phyloP scores from a whole-genome alignment of 2,113 vertebrate genomes.

The Vulpes vulpes region DNA sequence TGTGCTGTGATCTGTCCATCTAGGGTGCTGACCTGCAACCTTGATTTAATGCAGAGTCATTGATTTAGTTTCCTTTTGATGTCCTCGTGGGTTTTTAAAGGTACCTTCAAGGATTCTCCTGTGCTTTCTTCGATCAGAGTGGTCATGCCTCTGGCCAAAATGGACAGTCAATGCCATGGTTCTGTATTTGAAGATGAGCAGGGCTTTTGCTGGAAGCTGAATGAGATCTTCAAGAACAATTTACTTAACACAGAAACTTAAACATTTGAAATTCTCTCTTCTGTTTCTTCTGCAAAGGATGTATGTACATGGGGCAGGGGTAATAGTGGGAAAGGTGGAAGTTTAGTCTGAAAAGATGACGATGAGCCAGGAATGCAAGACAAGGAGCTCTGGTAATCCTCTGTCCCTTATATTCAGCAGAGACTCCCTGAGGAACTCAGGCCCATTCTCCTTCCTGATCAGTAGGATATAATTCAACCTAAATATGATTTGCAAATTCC shows the following conservation, averaged over 20 bases:
- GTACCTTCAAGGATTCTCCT: neutral
- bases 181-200: neutral
- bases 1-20: neutral
- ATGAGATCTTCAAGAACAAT: neutral
- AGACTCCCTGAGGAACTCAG: neutral
- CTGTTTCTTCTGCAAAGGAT: neutral
- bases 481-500: neutral
- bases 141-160: neutral
- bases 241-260: neutral
- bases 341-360: neutral
- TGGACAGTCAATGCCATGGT: neutral
- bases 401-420: neutral
- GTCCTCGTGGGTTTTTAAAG: neutral
- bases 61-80: conserved; percentile 15
- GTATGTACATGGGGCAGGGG: neutral
- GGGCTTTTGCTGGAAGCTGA: neutral
- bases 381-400: neutral
- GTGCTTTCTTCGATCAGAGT: neutral
- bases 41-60: neutral
- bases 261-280: neutral
- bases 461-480: neutral
- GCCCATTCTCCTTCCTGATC: neutral
- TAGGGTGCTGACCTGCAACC: neutral
- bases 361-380: neutral
- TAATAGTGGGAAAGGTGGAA: neutral